A percentile compares a stretch with the other conserved stretches of the same genome.
These are phyloP conservation scores for Psococerastis gibbosa DNA, from an alignment of 2,888 invertebrate species.

Conservation along the genomic window DNA sequence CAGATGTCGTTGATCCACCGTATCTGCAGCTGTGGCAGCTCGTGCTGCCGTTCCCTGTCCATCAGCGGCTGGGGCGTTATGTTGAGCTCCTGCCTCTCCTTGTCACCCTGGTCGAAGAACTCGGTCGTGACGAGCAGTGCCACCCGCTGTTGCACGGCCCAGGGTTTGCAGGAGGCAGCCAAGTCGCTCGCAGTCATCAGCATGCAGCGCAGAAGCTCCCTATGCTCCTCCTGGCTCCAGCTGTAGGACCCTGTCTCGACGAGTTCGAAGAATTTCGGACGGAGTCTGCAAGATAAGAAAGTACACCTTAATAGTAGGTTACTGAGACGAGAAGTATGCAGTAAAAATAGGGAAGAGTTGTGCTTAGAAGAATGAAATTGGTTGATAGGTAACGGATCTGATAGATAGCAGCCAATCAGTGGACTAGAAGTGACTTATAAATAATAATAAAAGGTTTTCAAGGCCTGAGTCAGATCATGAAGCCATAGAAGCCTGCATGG, in stretches of 20 bases:
- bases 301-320: background rate
- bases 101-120: conserved; percentile 33
- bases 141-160: conserved; percentile 33
- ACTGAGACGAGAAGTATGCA: background rate
- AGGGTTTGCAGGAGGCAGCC: conserved; percentile 37
- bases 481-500: too few relatives aligned
- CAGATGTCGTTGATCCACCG: conserved; percentile 26
- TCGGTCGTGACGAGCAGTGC: conserved; percentile 31
- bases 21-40: conserved; percentile 35
- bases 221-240: conserved; percentile 26
- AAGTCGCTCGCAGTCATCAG: conserved; percentile 39
- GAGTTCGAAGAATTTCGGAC: conserved; percentile 29
- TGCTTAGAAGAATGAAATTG: background rate
- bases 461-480: too few relatives aligned
- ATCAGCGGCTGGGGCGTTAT: conserved; percentile 35
- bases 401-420: too few relatives aligned
- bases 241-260: conserved; percentile 26
- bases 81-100: conserved; percentile 30
- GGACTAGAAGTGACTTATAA: too few relatives aligned
- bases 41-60: conserved; percentile 34
- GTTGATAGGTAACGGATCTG: too few relatives aligned
- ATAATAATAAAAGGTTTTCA: background rate
- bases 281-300: conserved; percentile 22
- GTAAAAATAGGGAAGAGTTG: background rate
- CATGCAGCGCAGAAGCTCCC: conserved; percentile 28